A percentile compares a stretch with the other conserved stretches of the same genome.
phyloP scores from a whole-genome alignment of 2,797 vertebrate genomes.

The Numenius phaeopus region DNA sequence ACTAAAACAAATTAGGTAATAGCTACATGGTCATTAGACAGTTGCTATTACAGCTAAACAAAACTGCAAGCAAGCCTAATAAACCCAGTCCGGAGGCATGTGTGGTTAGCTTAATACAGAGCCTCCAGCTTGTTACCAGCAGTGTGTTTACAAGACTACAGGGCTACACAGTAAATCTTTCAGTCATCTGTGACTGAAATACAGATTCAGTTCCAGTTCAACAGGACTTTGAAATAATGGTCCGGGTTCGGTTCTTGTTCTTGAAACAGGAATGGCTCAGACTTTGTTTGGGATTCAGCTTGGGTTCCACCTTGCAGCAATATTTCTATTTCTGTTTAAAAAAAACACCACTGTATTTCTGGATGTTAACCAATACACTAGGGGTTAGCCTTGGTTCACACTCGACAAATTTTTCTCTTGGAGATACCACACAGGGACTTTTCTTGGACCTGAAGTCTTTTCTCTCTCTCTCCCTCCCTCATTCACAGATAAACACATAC shows the following conservation, averaged over 20 bases:
- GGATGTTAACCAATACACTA: neutral
- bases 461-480: neutral
- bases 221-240: neutral
- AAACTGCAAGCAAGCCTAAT: neutral
- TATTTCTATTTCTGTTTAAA: neutral
- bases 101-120: neutral
- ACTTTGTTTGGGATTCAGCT: neutral
- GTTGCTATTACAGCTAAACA: neutral
- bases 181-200: neutral
- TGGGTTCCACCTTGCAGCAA: neutral
- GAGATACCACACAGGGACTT: neutral
- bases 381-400: neutral
- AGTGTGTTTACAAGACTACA: conserved; percentile 7
- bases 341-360: neutral
- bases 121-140: neutral
- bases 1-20: neutral
- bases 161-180: neutral
- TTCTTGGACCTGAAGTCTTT: neutral
- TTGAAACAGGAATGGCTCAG: neutral
- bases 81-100: neutral
- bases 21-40: neutral
- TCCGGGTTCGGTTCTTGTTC: neutral
- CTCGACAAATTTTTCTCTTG: neutral
- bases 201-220: neutral
- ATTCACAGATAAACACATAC: neutral